Conservation (phyloP, 2,888 invertebrate genomes). For the Agonopterix alstromeriana region DNA sequence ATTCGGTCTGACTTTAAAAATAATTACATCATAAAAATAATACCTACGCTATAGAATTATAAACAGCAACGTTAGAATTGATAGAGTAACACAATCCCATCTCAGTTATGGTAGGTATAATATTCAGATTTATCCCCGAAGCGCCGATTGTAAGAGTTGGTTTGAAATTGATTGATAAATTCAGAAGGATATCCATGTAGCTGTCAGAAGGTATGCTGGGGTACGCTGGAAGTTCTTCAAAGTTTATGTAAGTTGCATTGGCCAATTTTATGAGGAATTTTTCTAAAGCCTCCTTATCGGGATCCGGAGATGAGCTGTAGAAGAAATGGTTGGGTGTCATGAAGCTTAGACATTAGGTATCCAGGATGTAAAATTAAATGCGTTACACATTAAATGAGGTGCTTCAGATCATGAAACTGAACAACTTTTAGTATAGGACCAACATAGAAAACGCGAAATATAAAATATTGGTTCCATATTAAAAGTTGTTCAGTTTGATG, state of each 20-base stretch:
- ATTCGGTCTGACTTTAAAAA: too few species aligned
- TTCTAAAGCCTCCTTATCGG: slow-evolving; percentile 71
- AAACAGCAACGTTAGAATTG: slow-evolving; percentile 79
- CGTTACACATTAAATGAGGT: too few species aligned
- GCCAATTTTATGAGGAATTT: slow-evolving; percentile 75
- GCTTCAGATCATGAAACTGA: too few species aligned
- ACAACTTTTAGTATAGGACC: too few species aligned
- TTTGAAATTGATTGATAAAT: slow-evolving; percentile 66
- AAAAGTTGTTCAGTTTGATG: too few species aligned
- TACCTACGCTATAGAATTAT: slow-evolving; percentile 75
- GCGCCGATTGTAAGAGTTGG: slow-evolving; percentile 74
- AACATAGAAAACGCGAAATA: too few species aligned
- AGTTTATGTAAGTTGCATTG: slow-evolving; percentile 77
- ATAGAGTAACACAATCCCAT: slow-evolving; percentile 83
- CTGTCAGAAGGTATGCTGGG: slow-evolving; percentile 71
- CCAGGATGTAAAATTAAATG: too few species aligned
- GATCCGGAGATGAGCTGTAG: slow-evolving; percentile 38
- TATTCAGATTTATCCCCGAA: slow-evolving; percentile 59
- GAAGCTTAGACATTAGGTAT: too few species aligned
- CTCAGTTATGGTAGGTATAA: slow-evolving; percentile 80
- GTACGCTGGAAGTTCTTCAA: slow-evolving; percentile 74
- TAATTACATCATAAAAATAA: too few species aligned
- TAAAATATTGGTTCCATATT: too few species aligned
- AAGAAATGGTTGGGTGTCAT: too few species aligned
- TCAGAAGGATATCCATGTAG: slow-evolving; percentile 75